Percentiles rank a stretch among this genome's conserved stretches.
Conservation (phyloP, 2,888 invertebrate genomes). For the Tenthredo scrophulariae region DNA sequence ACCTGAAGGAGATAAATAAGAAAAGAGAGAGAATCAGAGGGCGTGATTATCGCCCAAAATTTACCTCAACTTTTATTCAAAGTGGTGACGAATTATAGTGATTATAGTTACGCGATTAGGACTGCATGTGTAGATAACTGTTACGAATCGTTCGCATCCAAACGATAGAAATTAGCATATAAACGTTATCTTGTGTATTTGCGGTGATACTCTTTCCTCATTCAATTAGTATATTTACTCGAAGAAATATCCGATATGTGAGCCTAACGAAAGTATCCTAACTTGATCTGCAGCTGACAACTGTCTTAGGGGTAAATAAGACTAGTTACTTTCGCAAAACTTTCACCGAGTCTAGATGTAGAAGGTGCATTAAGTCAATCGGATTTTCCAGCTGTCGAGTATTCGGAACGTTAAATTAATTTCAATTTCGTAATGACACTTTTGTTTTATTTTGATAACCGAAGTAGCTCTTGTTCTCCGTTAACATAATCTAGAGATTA, state of each 20-base stretch:
- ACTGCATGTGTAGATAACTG: not conserved
- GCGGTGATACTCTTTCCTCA: not conserved
- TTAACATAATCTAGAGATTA: not conserved
- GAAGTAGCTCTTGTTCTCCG: not conserved
- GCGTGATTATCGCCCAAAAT: constrained; percentile 5
- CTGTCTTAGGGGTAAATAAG: constrained; percentile 1
- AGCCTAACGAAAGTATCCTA: constrained; percentile 8
- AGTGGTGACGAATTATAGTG: not conserved
- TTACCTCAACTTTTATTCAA: not conserved
- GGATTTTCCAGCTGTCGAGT: not conserved
- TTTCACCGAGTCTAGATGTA: not conserved
- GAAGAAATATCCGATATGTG: not conserved
- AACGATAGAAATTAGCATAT: not conserved
- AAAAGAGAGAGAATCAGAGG: not conserved
- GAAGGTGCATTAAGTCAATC: constrained; percentile 10
- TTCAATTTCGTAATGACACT: not conserved
- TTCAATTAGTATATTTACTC: not conserved
- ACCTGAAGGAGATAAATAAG: not conserved
- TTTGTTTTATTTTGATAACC: not conserved
- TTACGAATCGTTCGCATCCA: not conserved
- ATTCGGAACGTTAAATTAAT: not conserved
- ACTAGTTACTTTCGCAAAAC: constrained; percentile 30
- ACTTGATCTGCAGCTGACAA: constrained; percentile 2
- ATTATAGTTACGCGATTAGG: not conserved
- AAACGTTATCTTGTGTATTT: not conserved